Evolutionary conservation across 1,140 invertebrate species (phyloP).

Genomic region (Teleogryllus occipitalis): DNA sequence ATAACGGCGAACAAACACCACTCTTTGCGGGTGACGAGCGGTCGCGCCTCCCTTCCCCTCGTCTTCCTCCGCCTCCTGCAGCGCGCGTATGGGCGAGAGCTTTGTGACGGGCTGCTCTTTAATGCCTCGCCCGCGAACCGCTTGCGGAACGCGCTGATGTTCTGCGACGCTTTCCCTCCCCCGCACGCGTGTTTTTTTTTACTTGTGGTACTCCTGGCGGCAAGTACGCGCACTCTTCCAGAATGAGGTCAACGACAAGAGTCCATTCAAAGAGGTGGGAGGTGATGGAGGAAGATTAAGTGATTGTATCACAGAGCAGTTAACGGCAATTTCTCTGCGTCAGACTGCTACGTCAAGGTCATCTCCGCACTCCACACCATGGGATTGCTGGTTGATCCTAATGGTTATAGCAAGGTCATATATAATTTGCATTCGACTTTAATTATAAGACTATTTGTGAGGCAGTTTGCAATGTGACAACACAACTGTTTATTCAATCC

Average conservation of each 20-base stretch:
- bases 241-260: neutral
- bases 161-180: no score
- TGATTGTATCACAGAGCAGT: neutral
- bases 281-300: neutral
- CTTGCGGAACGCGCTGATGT: no score
- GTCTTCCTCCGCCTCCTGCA: no score
- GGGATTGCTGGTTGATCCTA: no score
- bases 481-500: no score
- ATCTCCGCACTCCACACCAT: neutral
- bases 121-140: no score
- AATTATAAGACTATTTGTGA: no score
- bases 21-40: neutral
- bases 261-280: neutral
- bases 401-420: no score
- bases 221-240: neutral
- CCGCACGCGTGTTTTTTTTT: neutral
- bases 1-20: neutral
- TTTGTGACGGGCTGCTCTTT: no score
- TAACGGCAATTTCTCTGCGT: neutral
- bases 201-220: neutral
- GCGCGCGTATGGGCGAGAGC: no score
- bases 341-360: neutral
- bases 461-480: no score
- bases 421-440: no score
- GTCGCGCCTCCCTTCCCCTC: neutral